Evolutionary conservation across 2,797 vertebrate species (phyloP).

Genomic region (Vireo griseus): DNA sequence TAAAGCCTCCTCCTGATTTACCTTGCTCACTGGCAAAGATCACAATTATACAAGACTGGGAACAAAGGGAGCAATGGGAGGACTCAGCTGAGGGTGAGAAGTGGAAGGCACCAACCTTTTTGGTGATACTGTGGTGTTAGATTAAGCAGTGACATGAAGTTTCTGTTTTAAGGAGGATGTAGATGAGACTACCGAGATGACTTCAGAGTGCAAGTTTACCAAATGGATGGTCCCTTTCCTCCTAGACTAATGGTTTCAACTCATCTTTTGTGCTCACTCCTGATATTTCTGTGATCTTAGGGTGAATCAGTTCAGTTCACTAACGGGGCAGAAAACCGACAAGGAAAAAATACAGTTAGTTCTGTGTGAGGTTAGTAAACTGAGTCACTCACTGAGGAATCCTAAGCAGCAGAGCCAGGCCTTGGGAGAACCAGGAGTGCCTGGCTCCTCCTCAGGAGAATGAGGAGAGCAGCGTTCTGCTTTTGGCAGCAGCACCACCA

Average conservation of each 20-base stretch:
- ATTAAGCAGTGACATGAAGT: not conserved
- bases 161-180: not conserved
- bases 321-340: not conserved
- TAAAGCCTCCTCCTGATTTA: not conserved
- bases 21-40: not conserved
- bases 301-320: not conserved
- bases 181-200: not conserved
- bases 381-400: not conserved
- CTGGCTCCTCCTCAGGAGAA: not conserved
- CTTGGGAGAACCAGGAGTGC: not conserved
- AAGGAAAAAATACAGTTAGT: not conserved
- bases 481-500: not conserved
- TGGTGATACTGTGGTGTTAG: not conserved
- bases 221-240: not conserved
- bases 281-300: not conserved
- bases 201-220: not conserved
- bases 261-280: not conserved
- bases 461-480: not conserved
- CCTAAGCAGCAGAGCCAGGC: not conserved
- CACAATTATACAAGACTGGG: fast-evolving
- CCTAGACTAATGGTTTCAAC: not conserved
- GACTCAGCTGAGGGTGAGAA: not conserved
- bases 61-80: not conserved
- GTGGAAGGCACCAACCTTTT: not conserved
- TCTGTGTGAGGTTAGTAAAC: not conserved